Conservation (phyloP, 2,113 vertebrate species). For the Hiodon alosoides region DNA sequence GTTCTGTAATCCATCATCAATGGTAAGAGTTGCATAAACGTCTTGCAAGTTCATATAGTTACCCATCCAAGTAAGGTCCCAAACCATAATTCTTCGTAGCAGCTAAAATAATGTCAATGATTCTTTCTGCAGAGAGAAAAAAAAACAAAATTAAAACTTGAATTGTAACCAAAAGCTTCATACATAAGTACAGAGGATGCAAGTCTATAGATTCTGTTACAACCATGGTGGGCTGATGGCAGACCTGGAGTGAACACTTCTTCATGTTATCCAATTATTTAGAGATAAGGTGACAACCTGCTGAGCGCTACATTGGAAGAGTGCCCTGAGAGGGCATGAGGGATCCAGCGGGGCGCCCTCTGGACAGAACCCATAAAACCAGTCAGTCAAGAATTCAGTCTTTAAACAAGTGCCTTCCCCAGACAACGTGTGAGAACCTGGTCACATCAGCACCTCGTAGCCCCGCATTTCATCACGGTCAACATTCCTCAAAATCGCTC, state of each 20-base stretch:
- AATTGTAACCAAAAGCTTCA: not conserved
- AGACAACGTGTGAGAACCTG: conserved; percentile 7
- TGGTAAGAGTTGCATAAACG: too few relatives aligned
- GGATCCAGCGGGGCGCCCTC: conserved; percentile 9
- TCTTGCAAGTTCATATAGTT: conserved; percentile 23
- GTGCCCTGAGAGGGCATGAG: not conserved
- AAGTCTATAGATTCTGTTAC: not conserved
- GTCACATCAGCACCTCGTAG: conserved; percentile 16
- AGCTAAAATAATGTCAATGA: conserved; percentile 86
- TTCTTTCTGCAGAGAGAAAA: conserved; percentile 68
- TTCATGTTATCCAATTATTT: conserved; percentile 30
- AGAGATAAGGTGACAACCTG: conserved; percentile 10
- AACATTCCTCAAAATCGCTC: conserved; percentile 5
- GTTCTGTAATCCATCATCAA: not conserved
- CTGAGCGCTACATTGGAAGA: not conserved
- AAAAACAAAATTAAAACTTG: not conserved
- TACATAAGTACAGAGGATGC: not conserved
- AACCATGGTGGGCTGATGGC: conserved; percentile 26
- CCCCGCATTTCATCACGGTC: conserved; percentile 9
- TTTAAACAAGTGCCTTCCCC: conserved; percentile 27
- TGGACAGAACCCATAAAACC: conserved; percentile 14
- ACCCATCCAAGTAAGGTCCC: conserved; percentile 85
- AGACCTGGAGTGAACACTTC: conserved; percentile 3
- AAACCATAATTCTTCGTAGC: conserved; percentile 83
- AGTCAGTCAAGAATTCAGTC: conserved; percentile 8